Conservation (phyloP, 2,797 vertebrate species). For the Clarias laeviceps region DNA sequence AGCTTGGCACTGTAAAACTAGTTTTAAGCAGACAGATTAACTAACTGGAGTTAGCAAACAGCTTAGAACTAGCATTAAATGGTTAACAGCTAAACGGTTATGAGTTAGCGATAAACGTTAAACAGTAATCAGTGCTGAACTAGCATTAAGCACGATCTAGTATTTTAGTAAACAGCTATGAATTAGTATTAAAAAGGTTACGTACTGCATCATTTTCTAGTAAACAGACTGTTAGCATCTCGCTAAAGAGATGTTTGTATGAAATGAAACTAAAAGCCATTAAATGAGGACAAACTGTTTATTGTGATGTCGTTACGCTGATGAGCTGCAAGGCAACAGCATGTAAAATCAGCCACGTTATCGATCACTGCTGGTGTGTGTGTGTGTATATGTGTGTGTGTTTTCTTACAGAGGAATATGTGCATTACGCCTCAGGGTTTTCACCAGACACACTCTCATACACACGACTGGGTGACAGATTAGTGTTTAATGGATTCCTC, state of each 20-base stretch:
- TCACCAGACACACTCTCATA: neutral
- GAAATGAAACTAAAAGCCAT: neutral
- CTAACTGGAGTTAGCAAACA: neutral
- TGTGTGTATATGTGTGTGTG: neutral
- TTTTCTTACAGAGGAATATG: neutral
- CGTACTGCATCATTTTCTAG: neutral
- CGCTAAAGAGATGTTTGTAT: neutral
- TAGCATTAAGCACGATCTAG: neutral
- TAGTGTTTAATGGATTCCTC: slow-evolving; percentile 8
- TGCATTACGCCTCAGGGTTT: neutral
- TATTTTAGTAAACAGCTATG: neutral
- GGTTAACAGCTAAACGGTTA: too few species aligned
- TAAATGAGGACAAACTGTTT: neutral
- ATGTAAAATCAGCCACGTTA: neutral
- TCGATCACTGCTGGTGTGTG: neutral
- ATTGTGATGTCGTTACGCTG: neutral
- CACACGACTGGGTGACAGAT: slow-evolving; percentile 2
- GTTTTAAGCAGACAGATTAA: neutral
- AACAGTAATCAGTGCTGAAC: neutral
- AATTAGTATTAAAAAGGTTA: too few species aligned
- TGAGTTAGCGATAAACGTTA: neutral
- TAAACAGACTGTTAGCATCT: neutral
- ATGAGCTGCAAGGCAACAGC: neutral
- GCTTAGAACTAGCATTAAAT: neutral
- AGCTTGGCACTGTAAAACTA: too few species aligned